Conservation (phyloP, 1,140 invertebrate genomes). For the Neodiprion lecontei region DNA sequence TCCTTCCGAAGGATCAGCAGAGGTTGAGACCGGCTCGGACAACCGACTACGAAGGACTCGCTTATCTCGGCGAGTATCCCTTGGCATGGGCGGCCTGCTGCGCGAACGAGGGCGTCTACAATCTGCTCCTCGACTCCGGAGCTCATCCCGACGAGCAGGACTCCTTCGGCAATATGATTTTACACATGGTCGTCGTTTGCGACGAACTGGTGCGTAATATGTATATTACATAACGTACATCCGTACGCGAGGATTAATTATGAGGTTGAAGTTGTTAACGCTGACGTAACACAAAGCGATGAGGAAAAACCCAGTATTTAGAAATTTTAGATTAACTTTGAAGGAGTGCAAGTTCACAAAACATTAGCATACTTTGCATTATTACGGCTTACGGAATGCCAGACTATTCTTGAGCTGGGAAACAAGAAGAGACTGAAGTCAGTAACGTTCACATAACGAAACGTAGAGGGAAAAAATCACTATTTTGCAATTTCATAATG, state of each 20-base stretch:
- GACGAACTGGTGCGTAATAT: slow-evolving; percentile 84
- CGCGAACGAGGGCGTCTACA: slow-evolving; percentile 97
- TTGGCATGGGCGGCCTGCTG: slow-evolving; percentile 96
- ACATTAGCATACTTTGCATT: too few relatives aligned
- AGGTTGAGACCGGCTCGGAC: slow-evolving; percentile 71
- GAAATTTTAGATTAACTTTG: too few relatives aligned
- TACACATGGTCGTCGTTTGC: slow-evolving; percentile 98
- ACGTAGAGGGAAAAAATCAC: too few relatives aligned
- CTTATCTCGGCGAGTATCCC: slow-evolving; percentile 95
- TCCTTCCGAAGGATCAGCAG: slow-evolving; percentile 91
- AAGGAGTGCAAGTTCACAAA: too few relatives aligned
- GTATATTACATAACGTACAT: not conserved
- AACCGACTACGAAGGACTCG: slow-evolving; percentile 94
- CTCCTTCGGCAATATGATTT: slow-evolving; percentile 92
- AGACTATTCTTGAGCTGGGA: too few relatives aligned
- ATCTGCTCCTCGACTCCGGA: slow-evolving; percentile 88
- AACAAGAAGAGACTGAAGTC: too few relatives aligned
- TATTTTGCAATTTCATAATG: too few relatives aligned
- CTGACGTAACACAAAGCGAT: too few relatives aligned
- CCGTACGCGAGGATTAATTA: not conserved
- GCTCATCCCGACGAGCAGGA: slow-evolving; percentile 94
- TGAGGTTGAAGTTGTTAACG: too few relatives aligned
- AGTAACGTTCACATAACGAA: too few relatives aligned
- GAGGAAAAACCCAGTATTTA: too few relatives aligned
- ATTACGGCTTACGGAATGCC: too few relatives aligned